Evolutionary conservation across 2,888 invertebrate species (phyloP).

Genomic region (Xestobium rufovillosum): DNA sequence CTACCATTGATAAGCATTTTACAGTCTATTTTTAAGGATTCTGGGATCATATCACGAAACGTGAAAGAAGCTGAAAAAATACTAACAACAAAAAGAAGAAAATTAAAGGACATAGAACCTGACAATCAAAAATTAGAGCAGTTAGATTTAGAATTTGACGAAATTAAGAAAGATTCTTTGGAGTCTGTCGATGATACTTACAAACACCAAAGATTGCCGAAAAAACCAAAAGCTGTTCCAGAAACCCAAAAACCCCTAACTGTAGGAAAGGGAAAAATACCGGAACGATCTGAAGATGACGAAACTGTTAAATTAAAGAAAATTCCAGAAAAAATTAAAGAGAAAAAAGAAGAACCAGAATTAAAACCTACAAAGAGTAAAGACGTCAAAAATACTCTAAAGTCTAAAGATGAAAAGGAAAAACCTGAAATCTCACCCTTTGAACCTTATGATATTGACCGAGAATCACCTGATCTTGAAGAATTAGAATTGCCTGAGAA

Average conservation of each 20-base stretch:
- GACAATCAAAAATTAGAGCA: constrained; percentile 42
- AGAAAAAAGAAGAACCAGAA: constrained; percentile 35
- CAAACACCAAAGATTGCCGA: constrained; percentile 34
- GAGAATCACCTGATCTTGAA: constrained; percentile 37
- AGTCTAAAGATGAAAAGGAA: constrained; percentile 17
- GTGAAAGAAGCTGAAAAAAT: constrained; percentile 45
- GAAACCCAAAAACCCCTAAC: constrained; percentile 36
- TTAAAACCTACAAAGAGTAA: constrained; percentile 31
- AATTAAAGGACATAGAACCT: constrained; percentile 39
- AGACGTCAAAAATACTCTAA: constrained; percentile 13
- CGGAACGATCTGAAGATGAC: constrained; percentile 35
- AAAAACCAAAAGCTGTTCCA: constrained; percentile 34
- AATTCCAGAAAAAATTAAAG: constrained; percentile 41
- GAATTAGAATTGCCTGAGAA: constrained; percentile 36
- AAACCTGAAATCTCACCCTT: constrained; percentile 25
- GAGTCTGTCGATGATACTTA: constrained; percentile 40
- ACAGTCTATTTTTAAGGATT: constrained; percentile 41
- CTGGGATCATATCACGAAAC: constrained; percentile 45
- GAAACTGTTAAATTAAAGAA: constrained; percentile 50
- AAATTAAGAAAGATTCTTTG: constrained; percentile 37
- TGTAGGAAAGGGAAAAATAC: constrained; percentile 45
- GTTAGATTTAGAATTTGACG: constrained; percentile 40
- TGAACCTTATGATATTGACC: constrained; percentile 28
- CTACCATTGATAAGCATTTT: constrained; percentile 37
- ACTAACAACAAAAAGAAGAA: constrained; percentile 40